Percentiles rank a stretch among this genome's conserved stretches.
These are phyloP conservation scores for Entomyzon cyanotis DNA, from an alignment of 2,113 vertebrate genomes.

Conservation along the genomic window DNA sequence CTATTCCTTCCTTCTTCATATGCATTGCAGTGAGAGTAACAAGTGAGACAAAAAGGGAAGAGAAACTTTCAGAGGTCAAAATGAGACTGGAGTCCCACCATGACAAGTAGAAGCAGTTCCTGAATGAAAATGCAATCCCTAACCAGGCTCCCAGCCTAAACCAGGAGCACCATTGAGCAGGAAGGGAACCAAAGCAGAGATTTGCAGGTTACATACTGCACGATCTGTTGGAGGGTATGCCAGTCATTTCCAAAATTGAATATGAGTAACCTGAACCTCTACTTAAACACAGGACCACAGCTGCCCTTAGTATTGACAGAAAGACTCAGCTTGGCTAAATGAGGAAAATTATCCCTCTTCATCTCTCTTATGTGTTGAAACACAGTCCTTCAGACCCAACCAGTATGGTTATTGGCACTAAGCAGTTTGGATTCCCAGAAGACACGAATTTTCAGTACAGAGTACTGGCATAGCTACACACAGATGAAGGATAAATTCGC, in stretches of 20 bases:
- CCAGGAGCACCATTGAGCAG: accelerated
- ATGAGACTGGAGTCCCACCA: not conserved
- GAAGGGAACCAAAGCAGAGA: not conserved
- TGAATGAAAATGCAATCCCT: not conserved
- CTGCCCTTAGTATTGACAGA: not conserved
- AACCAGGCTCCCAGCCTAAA: not conserved
- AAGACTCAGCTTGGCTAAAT: not conserved
- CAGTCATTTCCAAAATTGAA: not conserved
- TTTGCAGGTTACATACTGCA: not conserved
- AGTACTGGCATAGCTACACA: not conserved
- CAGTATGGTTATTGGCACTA: not conserved
- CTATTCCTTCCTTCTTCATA: not conserved
- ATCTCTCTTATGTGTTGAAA: not conserved
- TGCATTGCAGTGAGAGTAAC: not conserved
- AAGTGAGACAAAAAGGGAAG: not conserved
- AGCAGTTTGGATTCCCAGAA: not conserved
- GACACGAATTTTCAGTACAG: not conserved
- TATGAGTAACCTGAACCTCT: not conserved
- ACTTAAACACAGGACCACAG: not conserved
- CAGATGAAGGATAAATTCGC: not conserved
- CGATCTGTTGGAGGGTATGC: not conserved
- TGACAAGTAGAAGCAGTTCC: not conserved
- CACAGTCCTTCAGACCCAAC: not conserved
- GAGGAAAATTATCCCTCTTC: not conserved
- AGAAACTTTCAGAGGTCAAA: not conserved